Evolutionary conservation across 2,113 vertebrate species (phyloP), one percentile per base, ranked within the genome.

Genomic region (Menidia beryllina): DNA sequence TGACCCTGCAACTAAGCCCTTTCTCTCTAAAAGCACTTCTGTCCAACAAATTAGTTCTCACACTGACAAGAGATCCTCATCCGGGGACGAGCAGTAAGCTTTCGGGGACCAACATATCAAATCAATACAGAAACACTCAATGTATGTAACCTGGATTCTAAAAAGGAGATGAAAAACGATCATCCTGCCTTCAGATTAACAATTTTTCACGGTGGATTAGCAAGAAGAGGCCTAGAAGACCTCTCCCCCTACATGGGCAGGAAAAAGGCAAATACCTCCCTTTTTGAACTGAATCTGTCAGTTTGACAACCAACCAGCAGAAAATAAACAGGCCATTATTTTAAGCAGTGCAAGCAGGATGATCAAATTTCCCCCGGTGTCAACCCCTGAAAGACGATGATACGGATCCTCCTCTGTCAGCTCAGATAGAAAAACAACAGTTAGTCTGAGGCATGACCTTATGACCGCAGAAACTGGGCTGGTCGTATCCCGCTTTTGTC

Each of bases 151-250:
- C 39, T 30, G 58, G 62, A 20, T 58, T 75, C 45, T 50, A 47
- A 63, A n/a, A 72, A 47, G 39, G 10, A 64, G 47, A 52, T 24
- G 23, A 1, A 0, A 23, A 52, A 38, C 57, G 23, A 51, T 63
- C 23, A 0, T 34, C 21, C 38, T 60, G 15, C 58, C 68, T 54
- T 53, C 17, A 69, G 66, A 79, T 84, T 56, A 82, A 72, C 61
- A 57, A 69, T 49, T 80, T 9, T 59, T 66, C 63, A 72, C 0
- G 36, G 75, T 24, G 57, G 81, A 84, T 88, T 66, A 75, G 57
- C 45, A 36, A 2, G 3, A 50, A 26, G 53, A 43, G 45, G 39
- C 17, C 26, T 5, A 25, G 27, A 57, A 23, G 26, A 38, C 7
- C 0, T 34, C 30, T 45, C 17, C 2, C 50, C 47, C 20, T 45